Evolutionary conservation across 2,888 invertebrate species (phyloP).

Genomic region (Nemurella pictetii): DNA sequence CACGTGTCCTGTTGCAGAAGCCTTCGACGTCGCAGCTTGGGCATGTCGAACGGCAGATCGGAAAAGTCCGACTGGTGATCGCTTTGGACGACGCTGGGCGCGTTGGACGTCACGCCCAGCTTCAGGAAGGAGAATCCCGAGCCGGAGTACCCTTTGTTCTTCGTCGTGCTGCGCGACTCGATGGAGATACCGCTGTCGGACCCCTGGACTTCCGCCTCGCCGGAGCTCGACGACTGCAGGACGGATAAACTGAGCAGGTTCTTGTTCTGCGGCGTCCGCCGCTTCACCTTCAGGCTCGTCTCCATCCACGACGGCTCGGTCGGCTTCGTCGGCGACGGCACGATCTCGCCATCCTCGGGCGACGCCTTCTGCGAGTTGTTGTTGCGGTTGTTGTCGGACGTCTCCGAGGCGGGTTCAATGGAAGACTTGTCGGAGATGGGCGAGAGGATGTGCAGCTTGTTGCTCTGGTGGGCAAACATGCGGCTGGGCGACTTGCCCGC

Average conservation of each 20-base stretch:
- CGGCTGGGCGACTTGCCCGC: slow-evolving; percentile 37
- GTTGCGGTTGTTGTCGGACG: slow-evolving; percentile 78
- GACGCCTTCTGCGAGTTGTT: slow-evolving; percentile 78
- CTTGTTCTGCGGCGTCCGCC: slow-evolving; percentile 74
- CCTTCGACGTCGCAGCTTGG: slow-evolving; percentile 73
- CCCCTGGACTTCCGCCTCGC: slow-evolving; percentile 77
- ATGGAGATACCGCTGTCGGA: slow-evolving; percentile 88
- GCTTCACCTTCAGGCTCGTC: slow-evolving; percentile 61
- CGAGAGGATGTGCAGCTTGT: slow-evolving; percentile 81
- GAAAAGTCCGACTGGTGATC: slow-evolving; percentile 30
- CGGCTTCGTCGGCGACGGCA: slow-evolving; percentile 50
- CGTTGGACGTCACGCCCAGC: slow-evolving; percentile 35
- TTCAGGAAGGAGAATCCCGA: slow-evolving; percentile 31
- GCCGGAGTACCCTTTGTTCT: slow-evolving; percentile 56
- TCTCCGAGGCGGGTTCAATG: slow-evolving; percentile 82
- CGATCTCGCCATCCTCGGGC: slow-evolving; percentile 61
- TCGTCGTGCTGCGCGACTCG: slow-evolving; percentile 79
- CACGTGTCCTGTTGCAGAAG: slow-evolving; percentile 17
- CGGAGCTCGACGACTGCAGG: slow-evolving; percentile 59
- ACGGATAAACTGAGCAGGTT: slow-evolving; percentile 71
- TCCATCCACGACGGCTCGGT: slow-evolving; percentile 51
- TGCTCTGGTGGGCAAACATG: slow-evolving; percentile 65
- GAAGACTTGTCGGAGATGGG: slow-evolving; percentile 90
- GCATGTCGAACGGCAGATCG: slow-evolving; percentile 90
- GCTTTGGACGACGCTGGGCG: slow-evolving; percentile 15